Percentiles rank a stretch among this genome's conserved stretches.
Conservation (phyloP, 2,888 invertebrate species). For the Apotomis turbidana region DNA sequence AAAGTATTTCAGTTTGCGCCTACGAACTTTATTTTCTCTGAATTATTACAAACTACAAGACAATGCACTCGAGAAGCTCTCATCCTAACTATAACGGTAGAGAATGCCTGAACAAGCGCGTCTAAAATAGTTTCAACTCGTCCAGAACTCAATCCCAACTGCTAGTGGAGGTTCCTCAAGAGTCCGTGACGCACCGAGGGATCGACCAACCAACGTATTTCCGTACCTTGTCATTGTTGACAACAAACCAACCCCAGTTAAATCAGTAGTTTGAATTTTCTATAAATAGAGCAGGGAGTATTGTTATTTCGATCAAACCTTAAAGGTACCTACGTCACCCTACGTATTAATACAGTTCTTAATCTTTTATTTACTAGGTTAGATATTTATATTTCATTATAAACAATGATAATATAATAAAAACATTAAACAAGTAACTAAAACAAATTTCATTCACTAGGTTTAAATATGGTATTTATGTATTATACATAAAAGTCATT, state of each 20-base stretch:
- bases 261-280: not conserved
- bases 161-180: slow-evolving; percentile 8
- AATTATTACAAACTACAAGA: slow-evolving; percentile 22
- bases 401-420: too few species aligned
- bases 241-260: not conserved
- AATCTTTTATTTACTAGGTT: too few species aligned
- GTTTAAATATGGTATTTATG: too few species aligned
- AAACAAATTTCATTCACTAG: too few species aligned
- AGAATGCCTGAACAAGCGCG: slow-evolving; percentile 12
- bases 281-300: not conserved
- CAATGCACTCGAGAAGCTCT: slow-evolving; percentile 13
- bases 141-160: slow-evolving; percentile 12
- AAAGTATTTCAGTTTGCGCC: not conserved
- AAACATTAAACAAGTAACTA: too few species aligned
- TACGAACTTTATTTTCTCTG: slow-evolving; percentile 2
- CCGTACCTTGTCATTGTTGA: slow-evolving; percentile 14
- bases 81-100: slow-evolving; percentile 15
- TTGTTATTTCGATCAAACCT: too few species aligned
- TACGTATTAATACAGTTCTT: too few species aligned
- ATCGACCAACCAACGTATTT: slow-evolving; percentile 18
- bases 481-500: too few species aligned
- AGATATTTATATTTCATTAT: too few species aligned
- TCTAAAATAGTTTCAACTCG: slow-evolving; percentile 25
- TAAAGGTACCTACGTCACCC: too few species aligned
- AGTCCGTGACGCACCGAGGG: not conserved